phyloP scores from a whole-genome alignment of 2,113 vertebrate genomes.

The Cairina moschata region DNA sequence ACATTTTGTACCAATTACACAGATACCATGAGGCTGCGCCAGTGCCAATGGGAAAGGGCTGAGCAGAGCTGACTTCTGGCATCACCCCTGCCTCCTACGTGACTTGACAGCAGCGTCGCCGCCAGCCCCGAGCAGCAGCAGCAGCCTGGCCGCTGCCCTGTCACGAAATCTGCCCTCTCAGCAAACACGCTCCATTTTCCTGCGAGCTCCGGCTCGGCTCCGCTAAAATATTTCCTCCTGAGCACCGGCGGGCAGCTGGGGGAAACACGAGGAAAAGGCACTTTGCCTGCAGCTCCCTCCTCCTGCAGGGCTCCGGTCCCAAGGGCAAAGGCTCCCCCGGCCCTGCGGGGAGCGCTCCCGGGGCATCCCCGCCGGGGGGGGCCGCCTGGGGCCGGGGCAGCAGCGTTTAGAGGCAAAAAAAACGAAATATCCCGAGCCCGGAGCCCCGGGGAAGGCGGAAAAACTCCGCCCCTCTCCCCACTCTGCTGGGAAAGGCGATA shows the following conservation, averaged over 20 bases:
- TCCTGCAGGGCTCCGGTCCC: background rate
- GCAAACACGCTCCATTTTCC: slow-evolving; percentile 63
- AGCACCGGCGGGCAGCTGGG: background rate
- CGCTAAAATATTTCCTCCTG: background rate
- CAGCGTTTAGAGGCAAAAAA: slow-evolving; percentile 43
- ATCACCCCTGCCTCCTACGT: slow-evolving; percentile 30
- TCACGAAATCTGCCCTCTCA: slow-evolving; percentile 66
- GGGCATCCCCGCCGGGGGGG: background rate
- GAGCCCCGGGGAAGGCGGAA: background rate
- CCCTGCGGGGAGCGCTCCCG: background rate
- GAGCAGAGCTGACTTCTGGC: slow-evolving; percentile 1
- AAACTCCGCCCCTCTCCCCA: slow-evolving; percentile 43
- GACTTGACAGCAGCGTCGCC: slow-evolving; percentile 45
- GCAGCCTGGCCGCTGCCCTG: slow-evolving; percentile 50
- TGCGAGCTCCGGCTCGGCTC: slow-evolving; percentile 58
- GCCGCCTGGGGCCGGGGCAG: background rate
- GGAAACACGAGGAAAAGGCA: background rate
- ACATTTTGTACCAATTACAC: slow-evolving; percentile 22
- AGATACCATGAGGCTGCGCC: background rate
- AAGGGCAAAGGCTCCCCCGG: background rate
- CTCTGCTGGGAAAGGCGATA: background rate
- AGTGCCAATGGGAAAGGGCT: slow-evolving; percentile 37
- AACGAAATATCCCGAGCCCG: background rate
- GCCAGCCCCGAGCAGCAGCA: background rate
- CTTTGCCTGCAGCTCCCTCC: background rate